phyloP scores from a whole-genome alignment of 2,797 vertebrate species.

The Channa striata region DNA sequence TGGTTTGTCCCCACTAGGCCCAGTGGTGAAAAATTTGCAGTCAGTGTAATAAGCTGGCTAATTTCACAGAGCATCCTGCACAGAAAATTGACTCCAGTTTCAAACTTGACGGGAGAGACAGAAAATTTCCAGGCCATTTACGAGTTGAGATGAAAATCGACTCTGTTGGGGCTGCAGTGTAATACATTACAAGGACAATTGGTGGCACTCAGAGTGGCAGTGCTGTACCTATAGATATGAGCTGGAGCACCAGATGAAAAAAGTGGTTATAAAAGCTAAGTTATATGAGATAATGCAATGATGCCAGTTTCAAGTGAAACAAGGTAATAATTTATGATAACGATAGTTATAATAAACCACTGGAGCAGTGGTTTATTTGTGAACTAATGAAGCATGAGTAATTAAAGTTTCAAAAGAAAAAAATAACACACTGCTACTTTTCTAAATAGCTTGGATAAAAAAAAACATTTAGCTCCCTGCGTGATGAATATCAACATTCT shows the following conservation, averaged over 20 bases:
- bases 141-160: constrained; percentile 11
- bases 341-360: too few species aligned
- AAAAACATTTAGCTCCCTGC: constrained; percentile 23
- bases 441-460: constrained; percentile 28
- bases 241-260: neutral
- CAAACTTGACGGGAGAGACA: constrained; percentile 25
- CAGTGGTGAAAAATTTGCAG: constrained; percentile 8
- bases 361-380: constrained; percentile 18
- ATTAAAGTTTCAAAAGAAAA: constrained; percentile 27
- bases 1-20: neutral
- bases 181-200: neutral
- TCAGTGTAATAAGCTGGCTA: constrained; percentile 1
- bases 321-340: constrained; percentile 2
- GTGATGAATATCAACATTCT: constrained; percentile 45
- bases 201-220: neutral
- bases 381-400: constrained; percentile 7
- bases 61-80: constrained; percentile 32
- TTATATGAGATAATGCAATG: neutral
- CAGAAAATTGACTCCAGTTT: constrained; percentile 26
- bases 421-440: constrained; percentile 6
- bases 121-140: constrained; percentile 18
- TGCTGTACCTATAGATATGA: too few species aligned
- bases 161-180: neutral
- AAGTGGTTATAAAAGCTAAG: neutral
- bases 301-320: constrained; percentile 4